Evolutionary conservation across 2,113 vertebrate species (phyloP), one percentile per base, ranked within the genome.

Genomic region (Sinocyclocheilus maitianheensis): DNA sequence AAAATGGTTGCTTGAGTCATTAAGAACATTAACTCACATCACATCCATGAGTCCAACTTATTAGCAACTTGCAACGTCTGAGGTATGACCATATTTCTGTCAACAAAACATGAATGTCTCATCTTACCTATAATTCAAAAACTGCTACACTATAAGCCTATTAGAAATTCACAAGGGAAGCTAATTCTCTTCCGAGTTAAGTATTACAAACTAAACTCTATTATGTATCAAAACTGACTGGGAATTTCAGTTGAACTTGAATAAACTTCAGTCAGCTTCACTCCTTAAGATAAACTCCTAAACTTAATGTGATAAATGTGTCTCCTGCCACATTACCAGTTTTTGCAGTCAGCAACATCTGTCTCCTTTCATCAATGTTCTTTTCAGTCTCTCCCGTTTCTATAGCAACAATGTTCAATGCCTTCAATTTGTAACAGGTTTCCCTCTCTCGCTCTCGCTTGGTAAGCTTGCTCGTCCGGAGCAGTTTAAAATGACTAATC

Each of bases 401-500:
- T 83, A 90, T 89, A 76, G 89, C 86, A 89, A 90, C 88, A 20
- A 67, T 51, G 78, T 77, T 81, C 79, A 82, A 74, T 72, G 60
- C 51, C 80, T 87, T 74, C 14, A 75, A 26, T 88, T 77, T 69
- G 60, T 84, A 51, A 40, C 67, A 40, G 30, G 67, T 43, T 84
- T 74, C 69, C 34, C 46, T 7, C n/a, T 55, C 51, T 55, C 65
- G 14, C 46, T 5, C 74, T n/a, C 84, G 34, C 80, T 69, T 62
- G 24, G 83, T 67, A 30, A 75, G 22, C 30, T 77, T 26, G 18
- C 34, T n/a, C 24, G 48, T 78, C 60, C 58, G 67, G 43, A 22
- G 69, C 69, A 22, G n/a, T 84, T 80, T 43, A 14, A 62, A 81
- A 53, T 81, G 43, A 81, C 12, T 60, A 77, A 40, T 77, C 62